A percentile compares a stretch with the other conserved stretches of the same genome.
phyloP scores from a whole-genome alignment of 2,888 invertebrate species.

The Apoda limacodes region DNA sequence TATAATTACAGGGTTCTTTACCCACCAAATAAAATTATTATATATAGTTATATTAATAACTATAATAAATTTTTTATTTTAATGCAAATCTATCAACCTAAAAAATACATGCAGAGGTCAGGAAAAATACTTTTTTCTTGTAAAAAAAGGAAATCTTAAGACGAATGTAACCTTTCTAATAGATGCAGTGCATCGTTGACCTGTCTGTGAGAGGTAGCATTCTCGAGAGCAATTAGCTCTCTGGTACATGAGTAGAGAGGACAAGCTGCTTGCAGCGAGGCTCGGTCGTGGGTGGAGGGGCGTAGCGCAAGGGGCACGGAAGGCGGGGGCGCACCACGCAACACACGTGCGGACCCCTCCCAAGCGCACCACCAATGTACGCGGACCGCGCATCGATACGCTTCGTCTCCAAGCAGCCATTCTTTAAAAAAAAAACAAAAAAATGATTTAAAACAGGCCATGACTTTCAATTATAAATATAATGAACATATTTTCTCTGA shows the following conservation, averaged over 20 bases:
- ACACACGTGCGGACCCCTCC: slow-evolving; percentile 25
- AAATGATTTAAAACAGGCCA: too few relatives aligned
- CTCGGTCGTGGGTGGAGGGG: slow-evolving; percentile 47
- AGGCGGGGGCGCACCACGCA: slow-evolving; percentile 27
- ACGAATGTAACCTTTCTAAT: slow-evolving; percentile 71
- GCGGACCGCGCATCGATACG: slow-evolving; percentile 41
- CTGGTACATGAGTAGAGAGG: slow-evolving; percentile 60
- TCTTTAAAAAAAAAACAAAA: too few relatives aligned
- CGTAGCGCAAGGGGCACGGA: slow-evolving; percentile 34
- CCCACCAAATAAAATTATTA: too few relatives aligned
- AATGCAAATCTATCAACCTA: too few relatives aligned
- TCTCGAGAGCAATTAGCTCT: slow-evolving; percentile 70
- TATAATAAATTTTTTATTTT: too few relatives aligned
- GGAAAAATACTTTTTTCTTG: not conserved
- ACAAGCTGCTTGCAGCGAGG: slow-evolving; percentile 60
- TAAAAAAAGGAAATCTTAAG: slow-evolving; percentile 3
- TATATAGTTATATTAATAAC: too few relatives aligned
- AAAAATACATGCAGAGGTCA: too few relatives aligned
- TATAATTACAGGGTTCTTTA: too few relatives aligned
- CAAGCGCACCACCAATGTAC: slow-evolving; percentile 50
- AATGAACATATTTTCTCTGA: too few relatives aligned
- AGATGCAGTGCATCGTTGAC: slow-evolving; percentile 67
- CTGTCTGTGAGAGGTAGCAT: slow-evolving; percentile 71
- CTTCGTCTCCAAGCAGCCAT: slow-evolving; percentile 45
- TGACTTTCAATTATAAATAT: too few relatives aligned